Conservation (phyloP, 1,140 invertebrate genomes). For the Aricia agestis region DNA sequence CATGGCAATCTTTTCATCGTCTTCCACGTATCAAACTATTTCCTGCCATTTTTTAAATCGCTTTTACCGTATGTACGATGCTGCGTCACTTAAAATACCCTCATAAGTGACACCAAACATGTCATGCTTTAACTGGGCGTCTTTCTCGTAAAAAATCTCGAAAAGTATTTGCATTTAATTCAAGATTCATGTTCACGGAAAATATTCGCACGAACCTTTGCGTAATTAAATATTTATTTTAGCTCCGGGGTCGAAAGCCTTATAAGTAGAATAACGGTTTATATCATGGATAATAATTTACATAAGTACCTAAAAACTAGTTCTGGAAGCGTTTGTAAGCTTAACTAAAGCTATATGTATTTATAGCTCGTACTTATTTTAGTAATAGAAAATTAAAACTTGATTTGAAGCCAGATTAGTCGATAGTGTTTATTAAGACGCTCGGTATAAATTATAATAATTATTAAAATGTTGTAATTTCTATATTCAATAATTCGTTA, state of each 20-base stretch:
- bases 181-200: background rate
- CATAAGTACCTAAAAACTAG: background rate
- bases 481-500: too few relatives aligned
- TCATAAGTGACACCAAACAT: too few relatives aligned
- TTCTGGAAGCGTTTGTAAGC: background rate
- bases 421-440: too few relatives aligned
- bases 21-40: too few relatives aligned
- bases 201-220: background rate
- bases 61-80: too few relatives aligned
- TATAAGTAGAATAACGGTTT: background rate
- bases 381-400: background rate
- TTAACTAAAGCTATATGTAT: background rate
- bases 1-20: background rate
- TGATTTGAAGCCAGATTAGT: background rate
- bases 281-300: too few relatives aligned
- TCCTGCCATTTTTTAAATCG: too few relatives aligned
- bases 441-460: too few relatives aligned
- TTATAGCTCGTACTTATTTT: background rate
- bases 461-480: too few relatives aligned
- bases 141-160: background rate
- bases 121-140: too few relatives aligned
- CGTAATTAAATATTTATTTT: background rate
- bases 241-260: constrained; percentile 1
- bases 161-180: background rate
- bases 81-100: too few relatives aligned